A percentile compares a stretch with the other conserved stretches of the same genome.
Evolutionary conservation across 2,113 vertebrate species (phyloP).

Genomic region (Carassius auratus): DNA sequence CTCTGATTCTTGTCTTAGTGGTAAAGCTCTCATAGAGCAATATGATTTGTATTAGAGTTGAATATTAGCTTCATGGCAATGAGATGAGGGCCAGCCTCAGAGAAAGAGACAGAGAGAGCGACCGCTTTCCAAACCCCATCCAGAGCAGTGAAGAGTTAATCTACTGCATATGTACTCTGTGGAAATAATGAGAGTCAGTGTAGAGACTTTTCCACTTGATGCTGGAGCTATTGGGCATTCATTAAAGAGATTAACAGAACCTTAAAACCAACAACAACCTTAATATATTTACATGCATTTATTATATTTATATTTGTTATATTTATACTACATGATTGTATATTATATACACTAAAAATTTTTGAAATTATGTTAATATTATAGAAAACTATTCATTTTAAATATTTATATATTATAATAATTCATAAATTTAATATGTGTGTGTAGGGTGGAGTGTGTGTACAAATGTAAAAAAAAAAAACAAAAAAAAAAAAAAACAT

Average conservation of each 20-base stretch:
- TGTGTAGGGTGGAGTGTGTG: too few relatives aligned
- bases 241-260: neutral
- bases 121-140: constrained; percentile 11
- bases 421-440: too few relatives aligned
- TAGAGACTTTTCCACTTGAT: neutral
- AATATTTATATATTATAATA: neutral
- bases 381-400: neutral
- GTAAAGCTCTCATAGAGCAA: constrained; percentile 14
- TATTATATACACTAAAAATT: neutral
- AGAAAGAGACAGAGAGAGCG: constrained; percentile 5
- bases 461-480: too few relatives aligned
- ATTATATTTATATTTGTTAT: neutral
- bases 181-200: constrained; percentile 45
- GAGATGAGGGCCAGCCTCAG: constrained; percentile 46
- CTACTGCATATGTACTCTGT: constrained; percentile 44
- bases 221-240: constrained; percentile 1
- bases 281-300: neutral
- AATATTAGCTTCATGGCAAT: constrained; percentile 24
- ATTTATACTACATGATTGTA: neutral
- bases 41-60: constrained; percentile 47
- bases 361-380: neutral
- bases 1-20: neutral
- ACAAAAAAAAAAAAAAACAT: too few relatives aligned
- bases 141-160: constrained; percentile 51
- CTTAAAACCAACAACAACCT: neutral